Base-by-base conservation (phyloP, 2,113 vertebrate genomes). In the Typhlomys cinereus region DNA sequence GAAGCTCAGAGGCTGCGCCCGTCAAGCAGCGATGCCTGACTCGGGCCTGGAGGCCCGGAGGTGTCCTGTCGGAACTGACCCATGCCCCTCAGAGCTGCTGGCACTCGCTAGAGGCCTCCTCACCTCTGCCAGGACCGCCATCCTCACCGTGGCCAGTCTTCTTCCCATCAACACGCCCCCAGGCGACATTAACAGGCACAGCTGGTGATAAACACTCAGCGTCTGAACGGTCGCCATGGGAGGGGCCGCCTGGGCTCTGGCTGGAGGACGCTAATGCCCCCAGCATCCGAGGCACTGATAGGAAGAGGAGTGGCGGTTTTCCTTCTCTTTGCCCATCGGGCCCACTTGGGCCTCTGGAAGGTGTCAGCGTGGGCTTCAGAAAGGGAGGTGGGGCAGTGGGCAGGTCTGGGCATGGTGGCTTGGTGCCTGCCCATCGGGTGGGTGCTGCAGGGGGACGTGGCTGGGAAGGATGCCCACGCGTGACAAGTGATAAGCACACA, bases 201-300 rank as follows among this genome's bases (percentile, higher is more conserved):
- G 57, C 57, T 52, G 7, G 6, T 8, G 79, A 18, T 23, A 14
- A 36, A 21, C 20, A 0, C 59, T 66, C 7, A 0, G 2, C 5
- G 5, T 36, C 27, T 54, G 34, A 14, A n/a, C 0, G 1, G 29
- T 1, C 1, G 4, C 39, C 50, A 11, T 0, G 5, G 14, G 66
- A 61, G 46, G 64, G 54, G n/a, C n/a, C n/a, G 2, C 46, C 48
- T 44, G 9, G 67, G 69, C 67, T 73, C 52, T 46, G 29, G 84
- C 9, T n/a, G 27, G 23, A 31, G 41, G 67, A 59, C 27, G 34
- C 29, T 8, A 21, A 39, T n/a, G 81, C 48, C n/a, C 36, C 54
- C 14, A 13, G 18, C 36, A 66, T 17, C 54, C 36, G 9, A 11
- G 29, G 8, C n/a, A n/a, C n/a, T n/a, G 39, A 0, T 11, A 0